Conservation (phyloP, 1,140 invertebrate genomes). For the Pteromalus puparum region DNA sequence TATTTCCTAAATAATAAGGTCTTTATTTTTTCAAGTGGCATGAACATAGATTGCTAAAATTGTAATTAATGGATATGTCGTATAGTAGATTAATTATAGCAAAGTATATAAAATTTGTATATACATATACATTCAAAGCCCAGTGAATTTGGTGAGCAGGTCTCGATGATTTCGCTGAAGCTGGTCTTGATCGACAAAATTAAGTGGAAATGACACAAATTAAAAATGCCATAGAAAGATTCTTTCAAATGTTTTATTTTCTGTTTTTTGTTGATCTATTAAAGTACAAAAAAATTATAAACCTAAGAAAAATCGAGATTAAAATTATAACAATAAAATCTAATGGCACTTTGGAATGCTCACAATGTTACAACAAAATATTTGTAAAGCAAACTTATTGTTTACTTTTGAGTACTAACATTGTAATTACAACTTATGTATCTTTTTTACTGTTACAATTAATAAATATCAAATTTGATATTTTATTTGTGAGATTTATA, state of each 20-base stretch:
- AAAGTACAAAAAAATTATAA: constrained; percentile 18
- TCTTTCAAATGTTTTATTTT: constrained; percentile 3
- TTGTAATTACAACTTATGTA: constrained; percentile 25
- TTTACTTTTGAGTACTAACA: not conserved
- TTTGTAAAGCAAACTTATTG: constrained; percentile 14
- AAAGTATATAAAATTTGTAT: constrained; percentile 8
- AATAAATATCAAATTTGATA: constrained; percentile 32
- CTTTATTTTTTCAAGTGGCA: not conserved
- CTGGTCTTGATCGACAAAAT: constrained; percentile 29
- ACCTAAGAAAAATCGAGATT: constrained; percentile 3
- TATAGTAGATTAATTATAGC: not conserved
- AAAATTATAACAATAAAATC: constrained; percentile 5
- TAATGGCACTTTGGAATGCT: constrained; percentile 34
- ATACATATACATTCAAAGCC: not conserved
- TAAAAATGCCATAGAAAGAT: not conserved
- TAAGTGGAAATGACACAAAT: not conserved
- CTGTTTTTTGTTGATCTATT: constrained; percentile 13
- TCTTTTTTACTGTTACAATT: constrained; percentile 24
- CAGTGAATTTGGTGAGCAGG: constrained; percentile 22
- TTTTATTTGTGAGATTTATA: not conserved
- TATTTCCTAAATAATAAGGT: not conserved
- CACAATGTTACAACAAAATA: constrained; percentile 14
- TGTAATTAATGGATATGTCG: not conserved
- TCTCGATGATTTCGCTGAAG: constrained; percentile 20
- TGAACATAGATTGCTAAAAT: not conserved